Evolutionary conservation across 2,888 invertebrate species (phyloP), one percentile per base, ranked within the genome.

Genomic region (Lobophora halterata): DNA sequence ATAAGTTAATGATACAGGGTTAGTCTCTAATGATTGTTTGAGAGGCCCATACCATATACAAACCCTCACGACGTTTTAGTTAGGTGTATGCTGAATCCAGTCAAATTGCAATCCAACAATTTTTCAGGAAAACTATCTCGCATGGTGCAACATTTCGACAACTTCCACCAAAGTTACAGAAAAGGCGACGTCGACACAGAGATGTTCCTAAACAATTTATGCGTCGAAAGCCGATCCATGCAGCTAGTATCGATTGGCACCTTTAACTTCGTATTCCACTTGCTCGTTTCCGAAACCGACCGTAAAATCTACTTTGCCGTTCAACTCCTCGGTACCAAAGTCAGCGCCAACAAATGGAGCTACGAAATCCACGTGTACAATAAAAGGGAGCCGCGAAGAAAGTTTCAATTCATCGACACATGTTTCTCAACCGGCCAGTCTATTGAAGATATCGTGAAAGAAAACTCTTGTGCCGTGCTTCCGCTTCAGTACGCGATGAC

Each of bases 291-390:
- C 0, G 28, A 47, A n/a, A 0, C 1, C 0, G 36, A 61, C 0
- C 46, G 61, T 1, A 58, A 48, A n/a, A 41, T 83, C 1, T 77
- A 57, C 42, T 70, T 81, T 62, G 45, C 65, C 0, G 64, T 58
- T 0, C 80, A 81, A 30, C 49, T 79, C 0, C 41, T 80, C 0
- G 79, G 82, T 0, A 74, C 79, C 0, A 57, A 56, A 8, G 17
- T 53, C 0, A 74, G 75, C 41, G 81, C 83, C 0, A 31, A 48
- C 0, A 81, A 79, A 47, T 86, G 85, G 85, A 47, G 35, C 0
- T 85, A 79, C 33, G 77, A 82, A 41, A 46, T 85, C 1, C 75
- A 82, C 3, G 38, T 85, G 1, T 86, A 71, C 42, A 73, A 81
- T 24, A 83, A 85, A 52, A 55, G 49, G 0, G 54, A 74, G 13